phyloP scores from a whole-genome alignment of 2,113 vertebrate genomes.

The Formicarius rufipectus region DNA sequence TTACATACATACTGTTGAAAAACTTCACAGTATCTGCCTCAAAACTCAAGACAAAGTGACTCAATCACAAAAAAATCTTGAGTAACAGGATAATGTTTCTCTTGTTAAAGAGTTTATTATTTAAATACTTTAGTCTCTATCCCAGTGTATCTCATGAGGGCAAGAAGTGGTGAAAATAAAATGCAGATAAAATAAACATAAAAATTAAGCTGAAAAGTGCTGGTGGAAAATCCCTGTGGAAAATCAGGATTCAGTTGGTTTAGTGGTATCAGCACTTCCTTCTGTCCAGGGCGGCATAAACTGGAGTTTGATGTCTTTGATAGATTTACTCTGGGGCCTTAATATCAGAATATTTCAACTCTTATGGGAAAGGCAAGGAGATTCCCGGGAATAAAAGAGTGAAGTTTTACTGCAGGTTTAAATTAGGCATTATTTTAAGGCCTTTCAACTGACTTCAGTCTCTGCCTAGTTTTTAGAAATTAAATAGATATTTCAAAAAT shows the following conservation, averaged over 20 bases:
- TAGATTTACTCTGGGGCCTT: background rate
- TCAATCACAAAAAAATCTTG: background rate
- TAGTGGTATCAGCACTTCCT: background rate
- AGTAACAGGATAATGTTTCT: background rate
- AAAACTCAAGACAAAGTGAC: background rate
- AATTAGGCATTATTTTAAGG: background rate
- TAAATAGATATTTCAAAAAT: background rate
- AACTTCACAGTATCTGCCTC: background rate
- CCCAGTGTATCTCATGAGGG: background rate
- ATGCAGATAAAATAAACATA: background rate
- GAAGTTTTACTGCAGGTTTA: background rate
- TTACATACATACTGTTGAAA: background rate
- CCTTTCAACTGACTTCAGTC: background rate
- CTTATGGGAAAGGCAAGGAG: background rate
- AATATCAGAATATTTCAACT: background rate
- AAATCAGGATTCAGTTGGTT: background rate
- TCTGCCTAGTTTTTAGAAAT: background rate
- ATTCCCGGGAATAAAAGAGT: background rate
- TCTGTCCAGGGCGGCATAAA: background rate
- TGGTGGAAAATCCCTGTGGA: background rate
- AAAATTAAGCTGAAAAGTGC: background rate
- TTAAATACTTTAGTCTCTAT: background rate
- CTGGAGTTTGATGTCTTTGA: background rate
- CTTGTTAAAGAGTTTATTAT: background rate
- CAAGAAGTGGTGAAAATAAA: background rate